Percentiles rank a stretch among this genome's conserved stretches.
These are phyloP conservation scores for Danio choprae DNA, from an alignment of 2,797 vertebrate genomes.

Conservation along the genomic window DNA sequence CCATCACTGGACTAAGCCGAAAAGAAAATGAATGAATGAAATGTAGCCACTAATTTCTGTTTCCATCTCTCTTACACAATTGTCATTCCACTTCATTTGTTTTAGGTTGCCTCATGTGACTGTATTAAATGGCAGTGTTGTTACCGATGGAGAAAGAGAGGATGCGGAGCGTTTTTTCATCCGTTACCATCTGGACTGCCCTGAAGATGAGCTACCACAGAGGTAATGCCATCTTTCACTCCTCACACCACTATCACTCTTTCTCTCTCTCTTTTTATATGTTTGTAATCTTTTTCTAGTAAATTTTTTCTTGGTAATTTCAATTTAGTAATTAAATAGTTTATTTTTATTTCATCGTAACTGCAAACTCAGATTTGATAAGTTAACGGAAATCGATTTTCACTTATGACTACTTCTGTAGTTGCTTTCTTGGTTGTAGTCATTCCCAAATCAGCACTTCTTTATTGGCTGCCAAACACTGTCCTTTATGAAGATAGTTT, in stretches of 20 bases:
- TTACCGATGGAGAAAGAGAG: constrained; percentile 89
- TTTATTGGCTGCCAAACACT: background rate
- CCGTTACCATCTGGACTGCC: constrained; percentile 87
- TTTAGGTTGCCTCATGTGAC: constrained; percentile 89
- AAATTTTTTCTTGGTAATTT: background rate
- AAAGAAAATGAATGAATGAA: too few species aligned
- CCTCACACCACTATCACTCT: background rate
- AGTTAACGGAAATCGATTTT: background rate
- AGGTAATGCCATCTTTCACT: constrained; percentile 76
- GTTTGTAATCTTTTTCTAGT: background rate
- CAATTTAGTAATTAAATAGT: background rate
- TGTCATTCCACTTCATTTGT: constrained; percentile 2
- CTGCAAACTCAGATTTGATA: background rate
- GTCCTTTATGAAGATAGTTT: background rate
- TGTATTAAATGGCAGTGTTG: constrained; percentile 90
- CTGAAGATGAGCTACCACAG: constrained; percentile 86
- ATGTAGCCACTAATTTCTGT: background rate
- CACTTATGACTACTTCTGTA: background rate
- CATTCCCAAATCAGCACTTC: background rate
- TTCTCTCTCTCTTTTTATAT: background rate
- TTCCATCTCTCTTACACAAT: background rate
- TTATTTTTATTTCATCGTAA: background rate
- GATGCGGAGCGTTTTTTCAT: constrained; percentile 98
- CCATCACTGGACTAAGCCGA: too few species aligned
- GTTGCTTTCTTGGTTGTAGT: background rate